Percentiles rank a stretch among this genome's conserved stretches.
These are phyloP conservation scores for Arvicola amphibius DNA, from an alignment of 2,797 vertebrate genomes.

Conservation along the genomic window DNA sequence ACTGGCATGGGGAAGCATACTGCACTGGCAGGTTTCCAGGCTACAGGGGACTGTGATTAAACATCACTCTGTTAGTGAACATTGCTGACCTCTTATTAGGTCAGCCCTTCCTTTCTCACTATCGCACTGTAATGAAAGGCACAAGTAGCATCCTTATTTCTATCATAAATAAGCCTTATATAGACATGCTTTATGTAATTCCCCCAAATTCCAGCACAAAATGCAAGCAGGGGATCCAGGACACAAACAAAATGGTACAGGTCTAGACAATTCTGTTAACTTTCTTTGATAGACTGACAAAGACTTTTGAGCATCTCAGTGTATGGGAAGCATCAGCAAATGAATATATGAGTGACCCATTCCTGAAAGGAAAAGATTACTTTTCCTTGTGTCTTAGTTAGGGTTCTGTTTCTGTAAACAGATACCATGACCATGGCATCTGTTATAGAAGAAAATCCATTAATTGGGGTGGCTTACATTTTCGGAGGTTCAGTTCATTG, in stretches of 20 bases:
- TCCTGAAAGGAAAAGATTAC: constrained; percentile 39
- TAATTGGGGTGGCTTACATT: neutral
- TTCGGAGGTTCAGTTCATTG: neutral
- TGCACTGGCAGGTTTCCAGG: neutral
- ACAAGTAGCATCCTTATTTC: neutral
- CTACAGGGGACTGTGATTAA: neutral
- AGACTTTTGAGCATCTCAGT: neutral
- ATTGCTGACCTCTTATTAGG: neutral
- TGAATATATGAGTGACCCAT: neutral
- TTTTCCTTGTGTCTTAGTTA: neutral
- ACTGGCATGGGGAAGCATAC: neutral
- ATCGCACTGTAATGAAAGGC: neutral
- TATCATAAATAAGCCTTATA: neutral
- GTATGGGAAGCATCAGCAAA: neutral
- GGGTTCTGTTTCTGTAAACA: neutral
- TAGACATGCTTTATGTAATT: neutral
- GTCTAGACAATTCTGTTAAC: neutral
- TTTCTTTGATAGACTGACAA: neutral
- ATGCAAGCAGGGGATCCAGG: neutral
- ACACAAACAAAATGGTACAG: neutral
- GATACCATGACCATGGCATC: neutral
- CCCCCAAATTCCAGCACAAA: neutral
- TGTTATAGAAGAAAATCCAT: neutral
- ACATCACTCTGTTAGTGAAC: neutral
- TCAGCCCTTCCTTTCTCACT: neutral